phyloP scores from a whole-genome alignment of 2,888 invertebrate genomes.

The Neelides folsomi region DNA sequence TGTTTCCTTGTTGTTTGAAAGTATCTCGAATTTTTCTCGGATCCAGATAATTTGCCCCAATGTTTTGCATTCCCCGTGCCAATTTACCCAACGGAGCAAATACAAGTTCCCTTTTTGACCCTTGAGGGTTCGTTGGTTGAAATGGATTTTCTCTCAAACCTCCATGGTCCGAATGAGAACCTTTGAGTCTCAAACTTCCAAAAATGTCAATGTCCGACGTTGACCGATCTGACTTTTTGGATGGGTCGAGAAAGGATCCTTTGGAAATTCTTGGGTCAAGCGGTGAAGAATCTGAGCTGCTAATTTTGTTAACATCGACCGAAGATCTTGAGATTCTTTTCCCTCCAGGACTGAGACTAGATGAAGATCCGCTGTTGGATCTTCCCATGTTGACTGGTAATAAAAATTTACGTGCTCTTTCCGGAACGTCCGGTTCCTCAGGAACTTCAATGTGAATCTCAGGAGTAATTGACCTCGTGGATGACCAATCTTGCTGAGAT shows the following conservation, averaged over 20 bases:
- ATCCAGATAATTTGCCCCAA: slow-evolving; percentile 66
- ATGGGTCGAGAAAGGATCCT: no score
- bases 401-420: no score
- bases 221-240: slow-evolving; percentile 44
- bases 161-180: slow-evolving; percentile 67
- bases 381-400: no score
- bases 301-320: slow-evolving; percentile 24
- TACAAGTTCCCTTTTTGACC: slow-evolving; percentile 20
- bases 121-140: neutral
- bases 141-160: slow-evolving; percentile 39
- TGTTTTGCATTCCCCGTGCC: slow-evolving; percentile 71
- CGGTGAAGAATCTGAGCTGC: neutral
- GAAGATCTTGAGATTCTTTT: slow-evolving; percentile 28
- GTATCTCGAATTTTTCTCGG: slow-evolving; percentile 52
- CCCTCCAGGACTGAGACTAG: neutral
- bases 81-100: slow-evolving; percentile 57
- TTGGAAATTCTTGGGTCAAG: no score
- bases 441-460: no score
- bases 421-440: no score
- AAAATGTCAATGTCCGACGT: slow-evolving; percentile 43
- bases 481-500: no score
- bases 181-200: slow-evolving; percentile 52
- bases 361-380: no score
- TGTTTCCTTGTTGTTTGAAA: slow-evolving; percentile 20
- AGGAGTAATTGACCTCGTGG: no score